Conservation (phyloP, 2,113 vertebrate species). For the Nesoenas mayeri region DNA sequence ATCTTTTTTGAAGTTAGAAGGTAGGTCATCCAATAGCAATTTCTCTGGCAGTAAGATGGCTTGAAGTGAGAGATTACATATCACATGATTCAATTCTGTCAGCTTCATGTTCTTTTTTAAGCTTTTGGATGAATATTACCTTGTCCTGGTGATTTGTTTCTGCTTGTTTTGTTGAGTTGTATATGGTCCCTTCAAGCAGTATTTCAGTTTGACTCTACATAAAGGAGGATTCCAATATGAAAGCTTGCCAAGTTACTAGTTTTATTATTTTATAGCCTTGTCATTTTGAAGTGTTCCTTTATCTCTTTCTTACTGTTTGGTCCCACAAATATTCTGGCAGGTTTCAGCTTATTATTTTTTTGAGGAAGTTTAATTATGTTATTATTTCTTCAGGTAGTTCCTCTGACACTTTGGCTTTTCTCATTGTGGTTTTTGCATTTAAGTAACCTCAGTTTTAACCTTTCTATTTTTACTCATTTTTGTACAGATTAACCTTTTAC, state of each 20-base stretch:
- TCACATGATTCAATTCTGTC: neutral
- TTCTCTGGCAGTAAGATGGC: neutral
- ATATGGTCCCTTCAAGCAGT: neutral
- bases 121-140: neutral
- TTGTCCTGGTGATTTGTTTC: neutral
- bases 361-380: neutral
- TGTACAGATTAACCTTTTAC: neutral
- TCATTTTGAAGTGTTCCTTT: neutral
- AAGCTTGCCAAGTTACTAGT: neutral
- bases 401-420: neutral
- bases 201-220: neutral
- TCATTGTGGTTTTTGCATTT: neutral
- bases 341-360: neutral
- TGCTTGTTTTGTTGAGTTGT: neutral
- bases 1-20: neutral
- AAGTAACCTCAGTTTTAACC: neutral
- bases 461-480: neutral
- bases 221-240: neutral
- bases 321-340: neutral
- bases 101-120: neutral
- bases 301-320: neutral
- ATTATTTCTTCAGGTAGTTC: neutral
- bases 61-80: neutral
- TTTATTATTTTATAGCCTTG: neutral
- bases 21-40: neutral